Evolutionary conservation across 2,888 invertebrate genomes (phyloP).

Genomic region (Drosophila eohydei): DNA sequence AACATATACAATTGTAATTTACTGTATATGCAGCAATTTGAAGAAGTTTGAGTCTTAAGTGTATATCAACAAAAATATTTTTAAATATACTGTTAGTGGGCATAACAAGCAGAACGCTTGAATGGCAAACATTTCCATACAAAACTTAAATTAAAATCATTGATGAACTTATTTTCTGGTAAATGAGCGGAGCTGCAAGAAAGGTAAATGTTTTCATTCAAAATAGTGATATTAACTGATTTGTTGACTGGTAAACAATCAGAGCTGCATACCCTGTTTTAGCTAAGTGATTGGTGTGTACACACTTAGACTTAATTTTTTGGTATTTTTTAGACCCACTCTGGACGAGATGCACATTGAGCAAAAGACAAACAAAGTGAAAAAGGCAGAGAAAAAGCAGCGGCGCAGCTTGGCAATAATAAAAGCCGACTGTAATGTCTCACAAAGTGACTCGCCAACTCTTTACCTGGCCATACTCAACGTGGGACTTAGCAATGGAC

Average conservation of each 20-base stretch:
- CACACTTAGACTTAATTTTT: slow-evolving; percentile 17
- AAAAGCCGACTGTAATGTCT: slow-evolving; percentile 84
- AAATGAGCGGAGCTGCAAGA: neutral
- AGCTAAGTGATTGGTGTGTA: slow-evolving; percentile 26
- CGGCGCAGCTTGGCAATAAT: slow-evolving; percentile 85
- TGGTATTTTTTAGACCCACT: slow-evolving; percentile 39
- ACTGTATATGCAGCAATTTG: slow-evolving; percentile 17
- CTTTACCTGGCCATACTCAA: slow-evolving; percentile 89
- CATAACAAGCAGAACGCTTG: neutral
- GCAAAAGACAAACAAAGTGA: slow-evolving; percentile 64
- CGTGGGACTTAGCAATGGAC: slow-evolving; percentile 93
- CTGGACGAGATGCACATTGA: slow-evolving; percentile 55
- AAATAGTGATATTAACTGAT: neutral
- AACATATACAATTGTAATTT: slow-evolving; percentile 18
- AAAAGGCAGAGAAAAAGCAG: slow-evolving; percentile 85
- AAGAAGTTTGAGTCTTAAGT: slow-evolving; percentile 4
- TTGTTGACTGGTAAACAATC: neutral
- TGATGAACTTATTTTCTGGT: neutral
- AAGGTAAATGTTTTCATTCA: slow-evolving; percentile 19
- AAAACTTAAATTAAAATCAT: neutral
- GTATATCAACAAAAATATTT: slow-evolving; percentile 18
- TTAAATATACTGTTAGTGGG: slow-evolving; percentile 5
- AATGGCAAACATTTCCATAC: slow-evolving; percentile 17
- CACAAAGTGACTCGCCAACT: slow-evolving; percentile 82
- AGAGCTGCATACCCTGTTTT: slow-evolving; percentile 9